These are phyloP conservation scores for Nipponia nippon DNA, from an alignment of 2,113 vertebrate genomes.

Conservation along the genomic window DNA sequence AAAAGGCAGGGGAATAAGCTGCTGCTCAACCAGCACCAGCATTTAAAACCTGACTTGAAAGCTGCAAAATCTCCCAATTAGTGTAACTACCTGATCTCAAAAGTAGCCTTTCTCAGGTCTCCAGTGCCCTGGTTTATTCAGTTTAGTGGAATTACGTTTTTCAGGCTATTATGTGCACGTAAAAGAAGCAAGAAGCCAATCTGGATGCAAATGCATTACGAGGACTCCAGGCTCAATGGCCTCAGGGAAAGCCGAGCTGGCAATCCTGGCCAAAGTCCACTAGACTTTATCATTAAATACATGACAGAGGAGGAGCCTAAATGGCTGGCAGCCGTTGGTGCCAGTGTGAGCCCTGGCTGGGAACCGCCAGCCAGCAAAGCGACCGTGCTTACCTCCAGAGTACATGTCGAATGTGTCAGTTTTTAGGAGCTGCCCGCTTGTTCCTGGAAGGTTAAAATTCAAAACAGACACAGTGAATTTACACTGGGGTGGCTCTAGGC, in stretches of 20 bases:
- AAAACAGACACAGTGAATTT: neutral
- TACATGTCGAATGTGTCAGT: conserved; percentile 69
- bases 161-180: fast-evolving
- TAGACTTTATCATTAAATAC: neutral
- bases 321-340: neutral
- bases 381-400: neutral
- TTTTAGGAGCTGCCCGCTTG: conserved; percentile 65
- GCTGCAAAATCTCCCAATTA: neutral
- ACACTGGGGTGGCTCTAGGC: neutral
- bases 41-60: neutral
- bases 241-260: neutral
- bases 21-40: neutral
- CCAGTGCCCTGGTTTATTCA: neutral
- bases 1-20: neutral
- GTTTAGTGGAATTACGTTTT: neutral
- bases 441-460: conserved; percentile 62
- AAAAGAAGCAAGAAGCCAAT: neutral
- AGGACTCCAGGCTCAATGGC: neutral
- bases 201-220: neutral
- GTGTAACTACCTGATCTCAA: neutral
- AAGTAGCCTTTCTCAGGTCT: neutral
- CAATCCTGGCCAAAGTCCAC: neutral
- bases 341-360: neutral
- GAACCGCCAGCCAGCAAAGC: neutral
- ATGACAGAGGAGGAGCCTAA: neutral